Percentiles rank a stretch among this genome's conserved stretches.
Conservation (phyloP, 2,888 invertebrate species). For the Strigamia maritima region DNA sequence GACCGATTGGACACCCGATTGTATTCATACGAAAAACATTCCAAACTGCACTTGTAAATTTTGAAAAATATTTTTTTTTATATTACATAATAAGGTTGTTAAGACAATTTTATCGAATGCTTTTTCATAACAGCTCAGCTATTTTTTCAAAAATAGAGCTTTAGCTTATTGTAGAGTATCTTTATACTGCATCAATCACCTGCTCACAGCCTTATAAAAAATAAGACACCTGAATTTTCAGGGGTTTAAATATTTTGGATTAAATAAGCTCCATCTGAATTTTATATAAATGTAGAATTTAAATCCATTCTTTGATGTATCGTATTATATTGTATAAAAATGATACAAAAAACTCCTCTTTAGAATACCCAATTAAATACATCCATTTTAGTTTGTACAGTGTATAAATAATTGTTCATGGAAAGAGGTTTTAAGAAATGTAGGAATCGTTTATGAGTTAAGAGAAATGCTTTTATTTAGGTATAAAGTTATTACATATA, state of each 20-base stretch:
- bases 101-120: conserved; percentile 8
- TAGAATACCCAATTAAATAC: background rate
- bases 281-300: background rate
- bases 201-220: conserved; percentile 13
- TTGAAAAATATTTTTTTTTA: conserved; percentile 19
- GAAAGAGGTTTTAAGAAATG: background rate
- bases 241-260: background rate
- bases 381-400: background rate
- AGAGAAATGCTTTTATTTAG: background rate
- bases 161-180: background rate
- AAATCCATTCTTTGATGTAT: background rate
- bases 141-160: conserved; percentile 2
- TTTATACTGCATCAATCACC: conserved; percentile 23
- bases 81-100: conserved; percentile 18
- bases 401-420: background rate
- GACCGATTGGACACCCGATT: conserved; percentile 40
- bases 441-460: background rate
- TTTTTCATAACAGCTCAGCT: conserved; percentile 7
- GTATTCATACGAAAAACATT: conserved; percentile 20
- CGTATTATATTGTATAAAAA: background rate
- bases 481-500: background rate
- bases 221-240: conserved; percentile 22
- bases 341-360: background rate
- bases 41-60: conserved; percentile 22
- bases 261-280: background rate